phyloP scores from a whole-genome alignment of 2,888 invertebrate species.

The Pocota personata region DNA sequence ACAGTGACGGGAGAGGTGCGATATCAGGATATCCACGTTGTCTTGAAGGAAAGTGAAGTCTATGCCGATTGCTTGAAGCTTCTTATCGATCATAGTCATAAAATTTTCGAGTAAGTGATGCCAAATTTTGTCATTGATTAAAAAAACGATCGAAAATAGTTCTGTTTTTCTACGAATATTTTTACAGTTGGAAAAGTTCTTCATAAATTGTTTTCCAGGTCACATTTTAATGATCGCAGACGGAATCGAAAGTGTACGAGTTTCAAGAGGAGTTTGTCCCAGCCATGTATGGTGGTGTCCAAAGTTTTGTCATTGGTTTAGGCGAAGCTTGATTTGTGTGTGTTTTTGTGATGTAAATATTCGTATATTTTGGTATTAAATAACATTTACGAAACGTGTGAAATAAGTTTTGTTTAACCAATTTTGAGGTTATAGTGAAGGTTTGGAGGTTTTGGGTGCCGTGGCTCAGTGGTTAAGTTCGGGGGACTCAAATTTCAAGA shows the following conservation, averaged over 20 bases:
- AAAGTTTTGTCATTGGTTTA: constrained; percentile 49
- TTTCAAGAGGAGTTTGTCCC: constrained; percentile 54
- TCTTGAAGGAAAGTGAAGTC: constrained; percentile 79
- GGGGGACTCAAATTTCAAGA: no score
- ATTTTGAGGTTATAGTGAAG: not conserved
- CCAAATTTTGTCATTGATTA: not conserved
- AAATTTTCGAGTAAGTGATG: constrained; percentile 81
- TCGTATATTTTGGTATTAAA: constrained; percentile 13
- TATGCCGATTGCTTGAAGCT: constrained; percentile 80
- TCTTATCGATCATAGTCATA: constrained; percentile 80
- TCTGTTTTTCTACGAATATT: constrained; percentile 20
- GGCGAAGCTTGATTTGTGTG: not conserved
- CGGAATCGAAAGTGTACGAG: constrained; percentile 26
- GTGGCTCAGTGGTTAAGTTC: no score
- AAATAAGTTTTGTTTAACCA: not conserved
- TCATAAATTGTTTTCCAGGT: constrained; percentile 54
- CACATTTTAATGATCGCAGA: constrained; percentile 20
- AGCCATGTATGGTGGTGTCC: constrained; percentile 54
- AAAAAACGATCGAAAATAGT: constrained; percentile 11
- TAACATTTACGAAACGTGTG: not conserved
- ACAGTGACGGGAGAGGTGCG: constrained; percentile 78
- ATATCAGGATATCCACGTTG: constrained; percentile 78
- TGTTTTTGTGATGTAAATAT: constrained; percentile 31
- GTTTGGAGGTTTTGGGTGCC: not conserved
- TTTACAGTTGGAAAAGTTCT: constrained; percentile 49